A percentile compares a stretch with the other conserved stretches of the same genome.
phyloP scores from a whole-genome alignment of 2,113 vertebrate species.

The Panthera tigris region DNA sequence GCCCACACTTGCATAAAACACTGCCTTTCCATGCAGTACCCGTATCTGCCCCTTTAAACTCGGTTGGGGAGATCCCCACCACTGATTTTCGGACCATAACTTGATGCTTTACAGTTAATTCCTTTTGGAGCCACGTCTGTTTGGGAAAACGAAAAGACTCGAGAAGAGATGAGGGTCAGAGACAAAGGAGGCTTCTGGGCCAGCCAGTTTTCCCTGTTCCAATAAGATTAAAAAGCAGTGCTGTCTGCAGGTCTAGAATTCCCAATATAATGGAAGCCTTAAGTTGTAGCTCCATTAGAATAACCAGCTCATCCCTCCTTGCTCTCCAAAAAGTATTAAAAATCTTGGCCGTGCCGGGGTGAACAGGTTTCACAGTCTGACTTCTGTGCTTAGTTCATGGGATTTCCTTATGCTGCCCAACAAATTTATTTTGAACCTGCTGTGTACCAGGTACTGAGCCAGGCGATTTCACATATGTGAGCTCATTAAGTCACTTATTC shows the following conservation, averaged over 20 bases:
- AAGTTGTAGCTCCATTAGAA: neutral
- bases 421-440: neutral
- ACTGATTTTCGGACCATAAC: neutral
- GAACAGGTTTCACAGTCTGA: neutral
- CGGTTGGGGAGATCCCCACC: neutral
- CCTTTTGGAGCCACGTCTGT: neutral
- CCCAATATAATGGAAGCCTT: neutral
- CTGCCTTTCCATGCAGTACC: neutral
- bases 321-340: neutral
- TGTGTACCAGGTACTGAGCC: neutral
- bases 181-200: neutral
- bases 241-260: neutral
- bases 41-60: neutral
- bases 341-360: neutral
- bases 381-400: neutral
- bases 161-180: neutral
- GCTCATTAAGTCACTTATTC: neutral
- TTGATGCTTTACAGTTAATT: slow-evolving; percentile 25
- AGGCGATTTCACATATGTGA: neutral
- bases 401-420: slow-evolving; percentile 20
- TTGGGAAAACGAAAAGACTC: slow-evolving; percentile 17
- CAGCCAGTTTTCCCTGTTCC: neutral
- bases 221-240: neutral
- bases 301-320: neutral
- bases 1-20: neutral